phyloP scores from a whole-genome alignment of 2,888 invertebrate genomes.

The Alentia gelatinosa region DNA sequence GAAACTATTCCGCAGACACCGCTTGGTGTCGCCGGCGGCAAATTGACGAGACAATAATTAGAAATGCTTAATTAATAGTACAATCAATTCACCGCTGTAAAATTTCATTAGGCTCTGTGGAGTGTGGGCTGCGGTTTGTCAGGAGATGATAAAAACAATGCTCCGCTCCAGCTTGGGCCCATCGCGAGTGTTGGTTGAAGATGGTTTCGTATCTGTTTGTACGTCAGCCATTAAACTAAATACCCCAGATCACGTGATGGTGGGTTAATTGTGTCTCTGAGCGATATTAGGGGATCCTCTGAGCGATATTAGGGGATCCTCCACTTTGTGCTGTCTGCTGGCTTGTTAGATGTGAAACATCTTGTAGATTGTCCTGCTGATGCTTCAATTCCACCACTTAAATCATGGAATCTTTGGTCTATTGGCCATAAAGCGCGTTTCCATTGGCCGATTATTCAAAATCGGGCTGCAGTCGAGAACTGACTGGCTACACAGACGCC shows the following conservation, averaged over 20 bases:
- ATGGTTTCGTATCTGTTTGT: too few species aligned
- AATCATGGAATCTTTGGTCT: too few species aligned
- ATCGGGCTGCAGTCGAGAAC: too few species aligned
- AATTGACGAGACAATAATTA: slow-evolving; percentile 29
- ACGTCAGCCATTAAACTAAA: neutral
- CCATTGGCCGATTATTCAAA: too few species aligned
- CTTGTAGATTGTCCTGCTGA: too few species aligned
- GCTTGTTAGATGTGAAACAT: too few species aligned
- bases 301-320: too few species aligned
- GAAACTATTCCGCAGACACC: neutral
- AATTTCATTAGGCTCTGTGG: neutral
- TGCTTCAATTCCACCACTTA: too few species aligned
- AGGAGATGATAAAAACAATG: neutral
- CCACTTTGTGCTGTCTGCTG: too few species aligned
- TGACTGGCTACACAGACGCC: too few species aligned
- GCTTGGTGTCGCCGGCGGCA: neutral
- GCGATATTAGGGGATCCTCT: neutral
- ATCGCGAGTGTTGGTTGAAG: neutral
- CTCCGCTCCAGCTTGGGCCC: neutral
- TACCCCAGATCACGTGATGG: neutral
- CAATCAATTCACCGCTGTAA: slow-evolving; percentile 6
- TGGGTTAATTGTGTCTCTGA: neutral
- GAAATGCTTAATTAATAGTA: slow-evolving; percentile 21
- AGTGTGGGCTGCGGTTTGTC: neutral
- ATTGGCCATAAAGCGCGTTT: too few species aligned